A percentile compares a stretch with the other conserved stretches of the same genome.
These are phyloP conservation scores for Trichomycterus rosablanca DNA, from an alignment of 2,113 vertebrate genomes.

Conservation along the genomic window DNA sequence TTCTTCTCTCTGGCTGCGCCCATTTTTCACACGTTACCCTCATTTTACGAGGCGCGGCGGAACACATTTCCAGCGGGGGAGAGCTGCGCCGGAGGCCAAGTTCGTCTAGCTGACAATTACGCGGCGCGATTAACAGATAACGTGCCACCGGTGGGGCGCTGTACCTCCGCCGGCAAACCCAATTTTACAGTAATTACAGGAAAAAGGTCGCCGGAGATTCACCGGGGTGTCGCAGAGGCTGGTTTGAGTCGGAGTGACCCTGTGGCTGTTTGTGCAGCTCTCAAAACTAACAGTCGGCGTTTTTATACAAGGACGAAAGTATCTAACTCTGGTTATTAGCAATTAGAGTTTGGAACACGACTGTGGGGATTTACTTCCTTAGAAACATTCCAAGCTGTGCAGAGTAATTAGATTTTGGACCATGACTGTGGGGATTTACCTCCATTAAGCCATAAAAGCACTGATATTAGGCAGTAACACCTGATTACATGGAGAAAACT, in stretches of 20 bases:
- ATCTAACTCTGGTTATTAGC: no score
- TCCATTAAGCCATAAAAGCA: no score
- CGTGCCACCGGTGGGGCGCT: neutral
- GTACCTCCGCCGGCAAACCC: neutral
- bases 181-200: constrained; percentile 15
- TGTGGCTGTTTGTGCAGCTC: neutral
- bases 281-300: no score
- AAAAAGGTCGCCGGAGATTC: constrained; percentile 1
- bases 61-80: neutral
- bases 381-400: no score
- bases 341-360: no score
- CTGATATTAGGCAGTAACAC: no score
- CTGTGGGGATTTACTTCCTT: no score
- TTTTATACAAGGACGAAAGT: no score
- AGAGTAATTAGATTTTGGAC: no score
- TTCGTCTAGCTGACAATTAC: neutral
- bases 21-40: constrained; percentile 7
- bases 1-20: neutral
- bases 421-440: no score
- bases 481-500: no score
- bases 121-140: neutral
- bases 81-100: constrained; percentile 2
- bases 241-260: constrained; percentile 20
- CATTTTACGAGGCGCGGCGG: neutral
- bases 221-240: neutral